Conservation (phyloP, 2,888 invertebrate species). For the Drosophila anomelani region DNA sequence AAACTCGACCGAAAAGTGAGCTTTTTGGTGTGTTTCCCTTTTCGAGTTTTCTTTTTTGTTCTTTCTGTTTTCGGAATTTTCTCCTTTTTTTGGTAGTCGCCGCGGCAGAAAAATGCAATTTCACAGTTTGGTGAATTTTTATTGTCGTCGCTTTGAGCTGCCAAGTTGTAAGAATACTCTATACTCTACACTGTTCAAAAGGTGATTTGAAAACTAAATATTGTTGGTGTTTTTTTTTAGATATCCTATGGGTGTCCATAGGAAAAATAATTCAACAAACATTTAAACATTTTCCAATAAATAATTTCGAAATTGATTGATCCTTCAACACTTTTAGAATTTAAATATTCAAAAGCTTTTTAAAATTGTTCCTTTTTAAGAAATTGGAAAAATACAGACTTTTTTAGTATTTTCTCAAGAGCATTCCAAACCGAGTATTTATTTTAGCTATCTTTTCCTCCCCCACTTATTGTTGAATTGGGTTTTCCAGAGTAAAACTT, state of each 20-base stretch:
- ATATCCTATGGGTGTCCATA: too few species aligned
- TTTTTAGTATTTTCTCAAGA: neutral
- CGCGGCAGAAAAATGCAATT: constrained; percentile 81
- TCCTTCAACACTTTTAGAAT: too few species aligned
- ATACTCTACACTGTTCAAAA: neutral
- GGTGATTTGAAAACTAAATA: neutral
- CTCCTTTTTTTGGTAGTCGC: constrained; percentile 45
- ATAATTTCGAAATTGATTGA: too few species aligned
- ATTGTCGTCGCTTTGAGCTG: constrained; percentile 79
- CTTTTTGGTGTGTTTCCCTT: constrained; percentile 36
- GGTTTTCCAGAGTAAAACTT: constrained; percentile 55
- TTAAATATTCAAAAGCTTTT: neutral
- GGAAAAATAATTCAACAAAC: too few species aligned
- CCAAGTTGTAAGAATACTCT: constrained; percentile 29
- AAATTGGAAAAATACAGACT: too few species aligned
- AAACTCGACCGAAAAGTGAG: constrained; percentile 33
- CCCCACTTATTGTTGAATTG: constrained; percentile 10
- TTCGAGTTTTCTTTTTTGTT: constrained; percentile 27
- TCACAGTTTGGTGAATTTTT: constrained; percentile 81
- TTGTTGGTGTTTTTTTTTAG: neutral
- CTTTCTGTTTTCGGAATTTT: constrained; percentile 20
- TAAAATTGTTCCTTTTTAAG: too few species aligned
- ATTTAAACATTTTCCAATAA: too few species aligned
- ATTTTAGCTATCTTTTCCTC: neutral
- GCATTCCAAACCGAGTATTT: constrained; percentile 1